These are phyloP conservation scores for Rhinoderma darwinii DNA, from an alignment of 2,113 vertebrate genomes.

Conservation along the genomic window DNA sequence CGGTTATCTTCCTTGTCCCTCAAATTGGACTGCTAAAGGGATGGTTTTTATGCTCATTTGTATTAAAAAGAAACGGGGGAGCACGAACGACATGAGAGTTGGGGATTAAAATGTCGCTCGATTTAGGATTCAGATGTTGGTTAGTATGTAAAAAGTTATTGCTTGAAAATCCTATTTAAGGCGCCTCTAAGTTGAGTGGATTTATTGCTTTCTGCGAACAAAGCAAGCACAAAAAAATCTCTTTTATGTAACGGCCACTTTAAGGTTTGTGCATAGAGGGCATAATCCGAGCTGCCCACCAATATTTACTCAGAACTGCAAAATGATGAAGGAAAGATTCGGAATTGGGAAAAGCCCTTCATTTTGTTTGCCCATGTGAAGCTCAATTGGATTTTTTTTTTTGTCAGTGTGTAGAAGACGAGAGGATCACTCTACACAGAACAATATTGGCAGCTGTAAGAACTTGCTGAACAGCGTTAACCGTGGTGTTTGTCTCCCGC, in stretches of 20 bases:
- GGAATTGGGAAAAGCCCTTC: background rate
- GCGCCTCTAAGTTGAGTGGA: background rate
- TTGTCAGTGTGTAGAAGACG: conserved; percentile 73
- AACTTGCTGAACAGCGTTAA: conserved; percentile 77
- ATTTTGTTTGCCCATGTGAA: conserved; percentile 79
- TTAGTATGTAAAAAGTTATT: background rate
- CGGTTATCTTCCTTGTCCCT: no score
- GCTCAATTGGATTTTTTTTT: conserved; percentile 86
- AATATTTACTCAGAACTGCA: conserved; percentile 1
- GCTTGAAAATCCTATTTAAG: background rate
- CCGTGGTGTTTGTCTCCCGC: conserved; percentile 61
- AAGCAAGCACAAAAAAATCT: background rate
- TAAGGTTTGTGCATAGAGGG: background rate
- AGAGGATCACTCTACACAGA: conserved; percentile 70
- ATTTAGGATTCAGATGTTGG: background rate
- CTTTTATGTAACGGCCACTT: background rate
- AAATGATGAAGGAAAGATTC: background rate
- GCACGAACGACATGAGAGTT: rapidly evolving
- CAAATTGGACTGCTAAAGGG: background rate
- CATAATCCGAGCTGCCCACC: background rate
- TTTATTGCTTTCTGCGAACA: background rate
- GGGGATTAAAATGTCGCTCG: background rate
- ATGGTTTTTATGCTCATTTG: background rate
- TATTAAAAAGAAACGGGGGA: background rate
- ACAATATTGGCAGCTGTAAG: conserved; percentile 75